These are phyloP conservation scores for Numida meleagris DNA, from an alignment of 2,113 vertebrate genomes.

Conservation along the genomic window DNA sequence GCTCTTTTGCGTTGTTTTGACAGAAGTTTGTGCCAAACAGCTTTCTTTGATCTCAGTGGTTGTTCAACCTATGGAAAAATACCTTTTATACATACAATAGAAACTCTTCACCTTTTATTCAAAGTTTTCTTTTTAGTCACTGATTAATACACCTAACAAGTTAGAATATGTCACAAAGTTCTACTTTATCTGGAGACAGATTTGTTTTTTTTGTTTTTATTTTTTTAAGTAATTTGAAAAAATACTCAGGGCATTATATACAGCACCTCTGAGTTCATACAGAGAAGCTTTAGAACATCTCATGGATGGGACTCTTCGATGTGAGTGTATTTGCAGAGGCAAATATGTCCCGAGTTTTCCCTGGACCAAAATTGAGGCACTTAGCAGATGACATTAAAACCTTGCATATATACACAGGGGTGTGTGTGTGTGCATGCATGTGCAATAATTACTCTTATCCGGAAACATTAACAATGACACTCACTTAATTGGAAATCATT, in stretches of 20 bases:
- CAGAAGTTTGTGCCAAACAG: conserved; percentile 96
- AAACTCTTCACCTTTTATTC: not conserved
- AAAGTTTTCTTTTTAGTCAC: not conserved
- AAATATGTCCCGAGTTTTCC: not conserved
- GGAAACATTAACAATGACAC: not conserved
- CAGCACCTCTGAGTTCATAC: not conserved
- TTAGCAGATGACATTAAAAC: not conserved
- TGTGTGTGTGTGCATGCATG: fast-evolving
- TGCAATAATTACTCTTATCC: not conserved
- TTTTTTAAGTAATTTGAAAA: not conserved
- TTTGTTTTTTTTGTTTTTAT: not conserved
- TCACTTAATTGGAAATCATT: not conserved
- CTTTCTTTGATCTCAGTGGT: conserved; percentile 96
- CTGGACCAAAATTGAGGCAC: not conserved
- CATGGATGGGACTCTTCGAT: not conserved
- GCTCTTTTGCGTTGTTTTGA: conserved; percentile 98
- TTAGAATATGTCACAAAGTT: not conserved
- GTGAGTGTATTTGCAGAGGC: not conserved
- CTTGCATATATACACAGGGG: not conserved
- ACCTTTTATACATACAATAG: not conserved
- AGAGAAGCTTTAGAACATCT: not conserved
- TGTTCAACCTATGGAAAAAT: conserved; percentile 90
- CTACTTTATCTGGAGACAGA: not conserved
- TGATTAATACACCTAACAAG: not conserved
- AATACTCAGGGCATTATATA: not conserved